Conservation (phyloP, 2,113 vertebrate species). For the Dendropsophus ebraccatus region DNA sequence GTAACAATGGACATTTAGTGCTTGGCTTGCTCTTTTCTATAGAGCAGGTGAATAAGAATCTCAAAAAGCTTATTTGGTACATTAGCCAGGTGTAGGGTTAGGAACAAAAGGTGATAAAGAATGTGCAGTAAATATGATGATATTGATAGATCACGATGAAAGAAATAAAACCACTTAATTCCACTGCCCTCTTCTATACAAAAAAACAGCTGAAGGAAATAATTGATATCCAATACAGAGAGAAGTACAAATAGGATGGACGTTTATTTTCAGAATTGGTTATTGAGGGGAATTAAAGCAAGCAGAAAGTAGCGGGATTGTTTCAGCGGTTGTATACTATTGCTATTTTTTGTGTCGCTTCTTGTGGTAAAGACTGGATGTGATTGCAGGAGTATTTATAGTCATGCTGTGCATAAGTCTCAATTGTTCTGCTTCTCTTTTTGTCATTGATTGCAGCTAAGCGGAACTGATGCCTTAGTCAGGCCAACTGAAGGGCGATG, state of each 20-base stretch:
- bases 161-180: constrained; percentile 5
- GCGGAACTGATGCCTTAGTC: constrained; percentile 15
- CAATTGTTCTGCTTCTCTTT: constrained; percentile 35
- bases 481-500: constrained; percentile 7
- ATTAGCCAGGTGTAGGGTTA: not conserved
- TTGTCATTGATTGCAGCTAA: constrained; percentile 45
- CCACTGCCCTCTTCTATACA: constrained; percentile 18
- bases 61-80: not conserved
- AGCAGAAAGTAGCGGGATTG: constrained; percentile 16
- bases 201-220: constrained; percentile 30
- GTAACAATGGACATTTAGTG: not conserved
- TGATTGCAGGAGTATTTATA: constrained; percentile 51
- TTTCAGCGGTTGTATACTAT: not conserved
- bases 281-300: constrained; percentile 29
- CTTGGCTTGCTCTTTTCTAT: not conserved
- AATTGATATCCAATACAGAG: constrained; percentile 19
- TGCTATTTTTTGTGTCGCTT: constrained; percentile 30
- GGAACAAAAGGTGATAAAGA: not conserved
- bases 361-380: constrained; percentile 15
- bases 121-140: not conserved
- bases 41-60: not conserved
- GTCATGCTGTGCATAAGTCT: constrained; percentile 29
- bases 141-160: constrained; percentile 34
- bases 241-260: not conserved
- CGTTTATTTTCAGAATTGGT: constrained; percentile 33